Evolutionary conservation across 2,113 vertebrate genomes (phyloP), one percentile per base, ranked within the genome.

Genomic region (Halichoeres trimaculatus): DNA sequence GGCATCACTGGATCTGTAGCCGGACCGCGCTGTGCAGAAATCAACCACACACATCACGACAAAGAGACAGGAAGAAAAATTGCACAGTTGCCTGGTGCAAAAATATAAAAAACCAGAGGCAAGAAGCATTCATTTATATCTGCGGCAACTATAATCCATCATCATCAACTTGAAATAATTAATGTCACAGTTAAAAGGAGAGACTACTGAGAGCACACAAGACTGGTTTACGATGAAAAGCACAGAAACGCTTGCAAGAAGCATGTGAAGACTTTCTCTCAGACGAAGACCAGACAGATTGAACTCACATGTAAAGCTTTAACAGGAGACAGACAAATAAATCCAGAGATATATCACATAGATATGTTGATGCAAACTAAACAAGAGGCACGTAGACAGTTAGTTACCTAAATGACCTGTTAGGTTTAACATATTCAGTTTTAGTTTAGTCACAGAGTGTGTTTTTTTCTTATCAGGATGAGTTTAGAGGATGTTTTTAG

Each of bases 1-100:
- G 63, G 95, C 95, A 54, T 99, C 97, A 47, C 95, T 86, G 17
- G 95, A 93, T 87, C 95, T 96, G 74, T 96, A 95, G 72, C 93
- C 93, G 64, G 95, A 90, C 80, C 94, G 96, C 81, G 94, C 98
- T 99, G 95, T 84, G 94, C 84, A 86, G 86, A 89, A 89, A 67
- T 45, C 45, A 34, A 90, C 78, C 81, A 74, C 69, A 85, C 54
- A 54, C 78, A 60, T 91, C 82, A 91, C 36, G 36, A 61, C 41
- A 82, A 40, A 74, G 43, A 68, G 43, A 80, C 35, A 77, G 52
- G 66, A 52, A 64, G 54, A 80, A 48, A 65, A 40, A 69, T 1
- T 57, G 69, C 50, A 76, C 70, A 43, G 51, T 66, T 50, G 59
- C 22, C 43, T 3, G 26, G 51, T 74, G 59, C 61, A 73, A 66